Evolutionary conservation across 2,113 vertebrate genomes (phyloP).

Genomic region (Rhinogobius similis): DNA sequence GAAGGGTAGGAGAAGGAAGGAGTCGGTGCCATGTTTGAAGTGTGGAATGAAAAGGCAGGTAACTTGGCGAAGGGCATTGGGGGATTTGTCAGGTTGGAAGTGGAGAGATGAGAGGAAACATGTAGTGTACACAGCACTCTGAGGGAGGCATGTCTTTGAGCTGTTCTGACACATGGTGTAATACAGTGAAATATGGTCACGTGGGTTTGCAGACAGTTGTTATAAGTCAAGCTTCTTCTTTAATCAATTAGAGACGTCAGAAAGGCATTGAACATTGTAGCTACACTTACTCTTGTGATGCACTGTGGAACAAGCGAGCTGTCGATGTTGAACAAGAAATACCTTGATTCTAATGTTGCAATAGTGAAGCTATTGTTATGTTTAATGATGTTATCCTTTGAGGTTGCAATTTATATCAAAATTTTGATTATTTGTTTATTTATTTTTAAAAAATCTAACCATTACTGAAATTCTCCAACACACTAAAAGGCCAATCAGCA

Average conservation of each 20-base stretch:
- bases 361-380: neutral
- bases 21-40: slow-evolving; percentile 68
- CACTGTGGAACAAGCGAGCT: neutral
- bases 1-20: slow-evolving; percentile 28
- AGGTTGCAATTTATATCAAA: too few species aligned
- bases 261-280: neutral
- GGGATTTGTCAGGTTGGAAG: slow-evolving; percentile 53
- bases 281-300: neutral
- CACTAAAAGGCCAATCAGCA: too few species aligned
- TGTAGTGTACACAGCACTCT: slow-evolving; percentile 10
- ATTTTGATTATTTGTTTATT: too few species aligned
- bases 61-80: slow-evolving; percentile 24
- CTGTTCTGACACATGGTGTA: neutral
- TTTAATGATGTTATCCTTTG: neutral
- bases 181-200: neutral
- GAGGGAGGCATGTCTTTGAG: neutral
- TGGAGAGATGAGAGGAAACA: slow-evolving; percentile 22
- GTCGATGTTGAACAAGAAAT: too few species aligned
- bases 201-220: neutral
- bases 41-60: slow-evolving; percentile 67
- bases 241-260: neutral
- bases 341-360: too few species aligned
- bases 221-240: neutral
- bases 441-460: too few species aligned
- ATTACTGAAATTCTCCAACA: too few species aligned